Conservation (phyloP, 1,140 invertebrate genomes). For the Cherax destructor region DNA sequence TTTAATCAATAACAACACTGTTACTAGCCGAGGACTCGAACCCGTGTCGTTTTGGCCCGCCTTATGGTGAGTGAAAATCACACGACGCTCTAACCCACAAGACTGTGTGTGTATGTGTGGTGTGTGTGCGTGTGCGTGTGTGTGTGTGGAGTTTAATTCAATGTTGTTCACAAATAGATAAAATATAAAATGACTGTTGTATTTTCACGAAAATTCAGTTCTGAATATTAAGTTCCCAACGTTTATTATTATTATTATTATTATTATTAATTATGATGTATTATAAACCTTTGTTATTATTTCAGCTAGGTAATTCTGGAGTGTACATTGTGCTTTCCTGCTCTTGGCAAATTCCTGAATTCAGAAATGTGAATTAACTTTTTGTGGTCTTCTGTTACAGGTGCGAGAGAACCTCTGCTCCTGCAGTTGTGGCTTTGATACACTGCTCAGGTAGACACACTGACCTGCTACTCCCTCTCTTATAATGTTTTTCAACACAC, state of each 20-base stretch:
- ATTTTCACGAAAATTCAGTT: not conserved
- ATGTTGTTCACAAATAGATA: not conserved
- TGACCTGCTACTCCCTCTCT: not conserved
- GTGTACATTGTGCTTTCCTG: too few species aligned
- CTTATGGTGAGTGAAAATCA: too few species aligned
- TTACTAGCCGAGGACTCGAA: too few species aligned
- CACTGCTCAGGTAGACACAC: not conserved
- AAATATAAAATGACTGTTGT: not conserved
- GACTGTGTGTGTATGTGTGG: not conserved
- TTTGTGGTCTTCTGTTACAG: not conserved
- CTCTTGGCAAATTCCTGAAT: too few species aligned
- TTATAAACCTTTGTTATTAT: not conserved
- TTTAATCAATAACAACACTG: too few species aligned
- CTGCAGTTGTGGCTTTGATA: not conserved
- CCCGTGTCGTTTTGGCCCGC: too few species aligned
- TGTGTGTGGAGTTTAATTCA: not conserved
- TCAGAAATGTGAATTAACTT: not conserved
- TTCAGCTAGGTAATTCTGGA: not conserved
- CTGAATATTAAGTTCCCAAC: not conserved
- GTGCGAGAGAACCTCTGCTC: not conserved
- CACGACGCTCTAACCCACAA: too few species aligned
- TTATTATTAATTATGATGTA: not conserved
- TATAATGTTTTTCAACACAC: not conserved
- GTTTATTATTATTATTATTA: constrained; percentile 9
- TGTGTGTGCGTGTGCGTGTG: too few species aligned